phyloP scores from a whole-genome alignment of 92 coral and sea anemone species.

The Porites evermanni region DNA sequence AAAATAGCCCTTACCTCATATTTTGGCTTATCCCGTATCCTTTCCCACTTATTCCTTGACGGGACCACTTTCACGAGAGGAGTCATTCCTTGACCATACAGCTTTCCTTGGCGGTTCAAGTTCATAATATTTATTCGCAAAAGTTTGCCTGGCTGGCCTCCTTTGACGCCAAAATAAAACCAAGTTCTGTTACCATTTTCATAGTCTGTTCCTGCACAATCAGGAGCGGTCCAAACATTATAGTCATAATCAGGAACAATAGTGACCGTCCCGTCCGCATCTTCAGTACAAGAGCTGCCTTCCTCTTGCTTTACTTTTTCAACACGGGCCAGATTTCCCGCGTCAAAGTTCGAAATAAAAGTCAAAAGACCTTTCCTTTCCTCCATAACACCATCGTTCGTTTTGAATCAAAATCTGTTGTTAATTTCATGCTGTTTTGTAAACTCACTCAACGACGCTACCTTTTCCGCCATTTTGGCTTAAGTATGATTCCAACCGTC shows the following conservation, averaged over 20 bases:
- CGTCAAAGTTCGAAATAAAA: conserved; percentile 97
- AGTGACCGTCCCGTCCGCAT: conserved; percentile 29
- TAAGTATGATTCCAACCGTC: conserved; percentile 4
- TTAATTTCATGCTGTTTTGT: not conserved
- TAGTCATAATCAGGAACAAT: conserved; percentile 87
- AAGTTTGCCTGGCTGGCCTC: conserved; percentile 85
- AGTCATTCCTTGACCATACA: conserved; percentile 93
- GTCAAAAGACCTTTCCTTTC: conserved; percentile 90
- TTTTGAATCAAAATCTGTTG: not conserved
- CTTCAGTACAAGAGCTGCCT: conserved; percentile 59
- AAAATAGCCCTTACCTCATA: conserved; percentile 74
- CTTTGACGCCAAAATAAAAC: conserved; percentile 97
- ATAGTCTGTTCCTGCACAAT: conserved; percentile 89
- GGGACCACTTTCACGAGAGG: conserved; percentile 91
- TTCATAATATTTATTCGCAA: conserved; percentile 90
- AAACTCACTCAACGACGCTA: not conserved
- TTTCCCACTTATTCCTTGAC: conserved; percentile 88
- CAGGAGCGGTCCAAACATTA: conserved; percentile 97
- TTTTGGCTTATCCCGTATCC: conserved; percentile 93
- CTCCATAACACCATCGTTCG: conserved; percentile 67
- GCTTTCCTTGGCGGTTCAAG: conserved; percentile 94
- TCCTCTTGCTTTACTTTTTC: conserved; percentile 86
- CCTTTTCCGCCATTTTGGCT: conserved; percentile 61
- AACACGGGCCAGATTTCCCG: conserved; percentile 94
- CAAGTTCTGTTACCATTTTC: conserved; percentile 95